Base-by-base conservation (phyloP, 2,113 vertebrate genomes). In the Furnarius figulus region DNA sequence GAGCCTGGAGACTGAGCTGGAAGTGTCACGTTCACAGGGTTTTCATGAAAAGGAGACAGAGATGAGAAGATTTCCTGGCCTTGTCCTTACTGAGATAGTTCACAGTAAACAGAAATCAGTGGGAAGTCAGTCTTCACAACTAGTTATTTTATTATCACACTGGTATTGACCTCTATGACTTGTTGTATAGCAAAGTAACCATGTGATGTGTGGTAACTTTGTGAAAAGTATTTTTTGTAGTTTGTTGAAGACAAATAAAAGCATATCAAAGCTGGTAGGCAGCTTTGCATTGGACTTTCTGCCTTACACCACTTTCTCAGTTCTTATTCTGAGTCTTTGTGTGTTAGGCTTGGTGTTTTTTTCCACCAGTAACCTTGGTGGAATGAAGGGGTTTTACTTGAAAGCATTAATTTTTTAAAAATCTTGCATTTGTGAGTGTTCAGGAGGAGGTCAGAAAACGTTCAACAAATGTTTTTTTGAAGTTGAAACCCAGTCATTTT, bases 161-260 rank as follows among this genome's bases (percentile, higher is more conserved):
- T 53, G 14, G 16, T 74, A 4, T 10, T 87, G 12, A 5, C 66
- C 50, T 52, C 12, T 30, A 5, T 20, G 9, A 66, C n/a, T 75
- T 35, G 10, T 44, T 67, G 16, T 23, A 18, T 27, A 87, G 21
- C 31, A 85, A 55, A 33, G 20, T 3, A 19, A 16, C 15, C 8
- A 16, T 14, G 9, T 56, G 17, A n/a, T 9, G 4, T 23, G 31
- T 28, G 50, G 42, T 35, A 78, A 40, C 12, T 59, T 21, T 0
- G 2, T 11, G 12, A 12, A 30, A 24, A n/a, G 31, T 24, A 12
- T 2, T n/a, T 9, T 53, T 33, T 40, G 2, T 17, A 44, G 2
- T 25, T 63, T 67, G 11, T 37, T 71, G 15, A 62, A 58, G 27
- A n/a, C 20, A 74, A 55, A 63, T 12, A 63, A 74, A 79, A 61